Conservation (phyloP, 2,113 vertebrate species). For the Neofelis nebulosa region DNA sequence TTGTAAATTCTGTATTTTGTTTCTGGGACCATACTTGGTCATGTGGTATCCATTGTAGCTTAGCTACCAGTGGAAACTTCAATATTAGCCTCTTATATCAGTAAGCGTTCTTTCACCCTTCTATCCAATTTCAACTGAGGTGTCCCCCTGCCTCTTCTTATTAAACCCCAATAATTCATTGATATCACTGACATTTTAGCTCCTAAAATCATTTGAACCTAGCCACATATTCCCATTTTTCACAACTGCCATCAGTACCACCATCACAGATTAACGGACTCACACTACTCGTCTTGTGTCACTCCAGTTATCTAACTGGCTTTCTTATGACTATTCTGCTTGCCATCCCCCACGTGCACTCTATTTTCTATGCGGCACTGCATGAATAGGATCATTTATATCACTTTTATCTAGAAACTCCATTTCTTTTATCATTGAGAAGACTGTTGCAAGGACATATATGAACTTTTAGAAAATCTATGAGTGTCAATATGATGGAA, state of each 20-base stretch:
- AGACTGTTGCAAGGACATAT: background rate
- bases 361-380: background rate
- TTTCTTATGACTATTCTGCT: background rate
- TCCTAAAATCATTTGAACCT: background rate
- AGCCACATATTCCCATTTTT: background rate
- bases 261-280: background rate
- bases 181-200: background rate
- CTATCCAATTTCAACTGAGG: background rate
- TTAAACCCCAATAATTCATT: background rate
- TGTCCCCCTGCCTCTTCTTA: background rate
- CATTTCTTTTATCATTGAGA: background rate
- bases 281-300: background rate
- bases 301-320: background rate
- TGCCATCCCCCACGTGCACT: fast-evolving
- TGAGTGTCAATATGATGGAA: background rate
- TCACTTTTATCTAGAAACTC: background rate
- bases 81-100: background rate
- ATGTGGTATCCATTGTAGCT: background rate
- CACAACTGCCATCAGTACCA: background rate
- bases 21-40: background rate
- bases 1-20: background rate
- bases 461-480: background rate
- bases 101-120: background rate
- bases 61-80: background rate
- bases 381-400: background rate